A percentile compares a stretch with the other conserved stretches of the same genome.
These are phyloP conservation scores for Mesembrinibis cayennensis DNA, from an alignment of 2,113 vertebrate genomes.

Conservation along the genomic window DNA sequence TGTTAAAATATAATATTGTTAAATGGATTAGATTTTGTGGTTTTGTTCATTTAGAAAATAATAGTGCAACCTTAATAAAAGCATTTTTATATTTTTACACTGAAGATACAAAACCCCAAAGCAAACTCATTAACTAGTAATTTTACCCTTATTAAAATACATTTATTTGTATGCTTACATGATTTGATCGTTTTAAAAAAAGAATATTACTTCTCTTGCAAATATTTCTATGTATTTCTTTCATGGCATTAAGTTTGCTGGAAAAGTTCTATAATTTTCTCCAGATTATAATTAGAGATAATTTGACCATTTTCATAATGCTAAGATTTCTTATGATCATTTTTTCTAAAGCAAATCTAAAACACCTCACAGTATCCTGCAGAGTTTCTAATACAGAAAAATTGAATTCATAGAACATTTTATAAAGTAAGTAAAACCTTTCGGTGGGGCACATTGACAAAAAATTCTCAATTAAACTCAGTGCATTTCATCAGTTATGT, in stretches of 20 bases:
- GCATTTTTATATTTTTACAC: conserved; percentile 80
- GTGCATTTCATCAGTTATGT: neutral
- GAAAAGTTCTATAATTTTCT: conserved; percentile 78
- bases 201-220: conserved; percentile 78
- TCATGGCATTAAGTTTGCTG: conserved; percentile 62
- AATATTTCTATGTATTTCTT: conserved; percentile 75
- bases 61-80: conserved; percentile 83
- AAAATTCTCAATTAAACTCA: neutral
- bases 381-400: conserved; percentile 58
- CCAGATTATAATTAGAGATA: conserved; percentile 79
- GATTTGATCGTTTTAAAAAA: conserved; percentile 78
- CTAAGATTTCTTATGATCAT: conserved; percentile 64
- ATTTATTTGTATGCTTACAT: conserved; percentile 85
- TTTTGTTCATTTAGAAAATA: conserved; percentile 82
- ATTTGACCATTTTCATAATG: conserved; percentile 78
- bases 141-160: conserved; percentile 87
- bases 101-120: conserved; percentile 82
- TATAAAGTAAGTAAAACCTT: conserved; percentile 47
- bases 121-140: conserved; percentile 87
- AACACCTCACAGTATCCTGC: conserved; percentile 49
- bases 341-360: conserved; percentile 63
- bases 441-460: neutral
- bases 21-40: conserved; percentile 76
- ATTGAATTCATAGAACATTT: conserved; percentile 1
- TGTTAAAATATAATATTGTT: conserved; percentile 74